phyloP scores from a whole-genome alignment of 2,797 vertebrate genomes.

The Semaprochilodus insignis region DNA sequence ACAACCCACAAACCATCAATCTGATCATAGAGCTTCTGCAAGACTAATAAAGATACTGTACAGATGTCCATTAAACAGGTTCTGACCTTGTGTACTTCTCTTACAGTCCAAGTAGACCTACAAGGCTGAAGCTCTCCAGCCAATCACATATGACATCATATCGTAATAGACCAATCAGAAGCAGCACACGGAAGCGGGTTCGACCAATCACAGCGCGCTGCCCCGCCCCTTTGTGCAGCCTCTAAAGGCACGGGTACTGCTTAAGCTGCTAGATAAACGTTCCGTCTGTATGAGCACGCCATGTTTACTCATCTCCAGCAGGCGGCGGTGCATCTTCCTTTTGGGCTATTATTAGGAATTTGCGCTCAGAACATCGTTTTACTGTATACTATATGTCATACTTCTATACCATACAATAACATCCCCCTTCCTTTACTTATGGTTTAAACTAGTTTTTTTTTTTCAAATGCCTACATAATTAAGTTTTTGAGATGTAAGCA shows the following conservation, averaged over 20 bases:
- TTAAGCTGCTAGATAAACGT: slow-evolving; percentile 27
- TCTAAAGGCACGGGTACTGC: background rate
- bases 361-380: too few species aligned
- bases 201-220: slow-evolving; percentile 67
- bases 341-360: background rate
- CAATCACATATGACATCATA: slow-evolving; percentile 72
- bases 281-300: slow-evolving; percentile 20
- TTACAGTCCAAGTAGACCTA: slow-evolving; percentile 46
- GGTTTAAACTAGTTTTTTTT: too few species aligned
- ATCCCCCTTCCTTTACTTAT: too few species aligned
- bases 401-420: too few species aligned
- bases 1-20: fast-evolving
- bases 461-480: too few species aligned
- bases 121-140: slow-evolving; percentile 60
- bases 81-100: slow-evolving; percentile 80
- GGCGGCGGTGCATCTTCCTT: background rate
- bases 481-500: too few species aligned
- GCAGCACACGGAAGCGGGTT: slow-evolving; percentile 46
- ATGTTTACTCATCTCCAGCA: background rate
- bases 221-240: slow-evolving; percentile 8
- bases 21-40: background rate
- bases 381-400: too few species aligned
- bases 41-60: background rate
- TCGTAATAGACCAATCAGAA: slow-evolving; percentile 68
- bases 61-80: slow-evolving; percentile 6